Percentiles rank a stretch among this genome's conserved stretches.
phyloP scores from a whole-genome alignment of 2,113 vertebrate genomes.

The Catharus fuscescens region DNA sequence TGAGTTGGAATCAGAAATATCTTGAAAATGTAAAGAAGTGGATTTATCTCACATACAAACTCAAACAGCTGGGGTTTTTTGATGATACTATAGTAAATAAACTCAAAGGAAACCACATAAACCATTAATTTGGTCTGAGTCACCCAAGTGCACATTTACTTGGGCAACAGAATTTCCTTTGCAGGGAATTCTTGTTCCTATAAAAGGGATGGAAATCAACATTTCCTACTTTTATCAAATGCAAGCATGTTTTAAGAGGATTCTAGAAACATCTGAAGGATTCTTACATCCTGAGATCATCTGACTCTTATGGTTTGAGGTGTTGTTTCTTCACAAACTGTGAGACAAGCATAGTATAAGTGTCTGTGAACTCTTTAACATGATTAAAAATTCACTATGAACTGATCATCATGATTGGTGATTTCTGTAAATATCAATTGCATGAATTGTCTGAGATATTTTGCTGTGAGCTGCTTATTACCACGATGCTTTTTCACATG shows the following conservation, averaged over 20 bases:
- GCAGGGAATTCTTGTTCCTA: slow-evolving; percentile 44
- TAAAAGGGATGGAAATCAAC: slow-evolving; percentile 58
- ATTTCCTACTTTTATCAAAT: slow-evolving; percentile 61
- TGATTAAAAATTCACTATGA: neutral
- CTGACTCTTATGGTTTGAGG: slow-evolving; percentile 42
- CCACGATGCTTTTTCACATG: neutral
- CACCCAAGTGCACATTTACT: slow-evolving; percentile 40
- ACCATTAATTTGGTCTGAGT: slow-evolving; percentile 51
- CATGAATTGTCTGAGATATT: neutral
- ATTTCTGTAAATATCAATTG: slow-evolving; percentile 15
- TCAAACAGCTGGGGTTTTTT: slow-evolving; percentile 42
- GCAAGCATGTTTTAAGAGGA: slow-evolving; percentile 48
- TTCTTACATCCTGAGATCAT: slow-evolving; percentile 54
- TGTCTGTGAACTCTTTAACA: slow-evolving; percentile 28
- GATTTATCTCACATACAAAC: slow-evolving; percentile 11
- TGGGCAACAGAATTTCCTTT: slow-evolving; percentile 49
- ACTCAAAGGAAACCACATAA: slow-evolving; percentile 49
- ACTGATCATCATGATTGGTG: neutral
- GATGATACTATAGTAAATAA: slow-evolving; percentile 48
- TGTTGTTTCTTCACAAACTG: slow-evolving; percentile 23
- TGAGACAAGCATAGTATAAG: slow-evolving; percentile 3
- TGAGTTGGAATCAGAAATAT: neutral
- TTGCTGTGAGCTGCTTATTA: slow-evolving; percentile 18
- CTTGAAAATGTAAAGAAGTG: neutral
- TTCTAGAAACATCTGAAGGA: slow-evolving; percentile 59